These are phyloP conservation scores for Elanus axillaris DNA, from an alignment of 2,113 vertebrate species.

Conservation along the genomic window DNA sequence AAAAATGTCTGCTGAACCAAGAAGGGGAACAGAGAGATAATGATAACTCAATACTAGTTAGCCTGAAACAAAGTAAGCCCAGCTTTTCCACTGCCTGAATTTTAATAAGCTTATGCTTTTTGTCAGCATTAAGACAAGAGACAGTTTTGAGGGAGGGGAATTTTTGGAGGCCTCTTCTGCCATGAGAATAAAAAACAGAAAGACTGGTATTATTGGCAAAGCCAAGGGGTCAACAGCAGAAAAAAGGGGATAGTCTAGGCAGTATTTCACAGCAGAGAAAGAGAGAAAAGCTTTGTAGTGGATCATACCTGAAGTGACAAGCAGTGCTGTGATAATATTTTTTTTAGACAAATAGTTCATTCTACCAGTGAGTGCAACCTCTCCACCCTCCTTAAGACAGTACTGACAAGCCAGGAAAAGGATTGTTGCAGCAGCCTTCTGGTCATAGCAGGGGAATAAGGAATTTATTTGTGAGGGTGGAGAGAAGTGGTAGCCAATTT, in stretches of 20 bases:
- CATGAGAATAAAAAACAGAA: neutral
- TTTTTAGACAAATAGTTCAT: neutral
- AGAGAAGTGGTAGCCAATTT: neutral
- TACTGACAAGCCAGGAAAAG: neutral
- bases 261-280: neutral
- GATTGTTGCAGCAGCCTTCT: neutral
- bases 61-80: neutral
- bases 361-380: neutral
- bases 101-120: neutral
- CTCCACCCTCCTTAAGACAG: neutral
- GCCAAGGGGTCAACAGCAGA: neutral
- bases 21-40: neutral
- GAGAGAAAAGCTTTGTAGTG: neutral
- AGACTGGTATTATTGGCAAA: neutral
- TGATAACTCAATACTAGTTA: neutral
- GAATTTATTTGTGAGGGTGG: neutral
- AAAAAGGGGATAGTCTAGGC: neutral
- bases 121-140: neutral
- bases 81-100: neutral
- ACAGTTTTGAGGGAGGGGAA: neutral
- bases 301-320: neutral
- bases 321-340: neutral
- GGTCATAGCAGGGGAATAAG: neutral
- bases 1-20: neutral
- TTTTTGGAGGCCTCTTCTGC: neutral